Percentiles rank a stretch among this genome's conserved stretches.
phyloP scores from a whole-genome alignment of 2,797 vertebrate genomes.

The Lemur catta region DNA sequence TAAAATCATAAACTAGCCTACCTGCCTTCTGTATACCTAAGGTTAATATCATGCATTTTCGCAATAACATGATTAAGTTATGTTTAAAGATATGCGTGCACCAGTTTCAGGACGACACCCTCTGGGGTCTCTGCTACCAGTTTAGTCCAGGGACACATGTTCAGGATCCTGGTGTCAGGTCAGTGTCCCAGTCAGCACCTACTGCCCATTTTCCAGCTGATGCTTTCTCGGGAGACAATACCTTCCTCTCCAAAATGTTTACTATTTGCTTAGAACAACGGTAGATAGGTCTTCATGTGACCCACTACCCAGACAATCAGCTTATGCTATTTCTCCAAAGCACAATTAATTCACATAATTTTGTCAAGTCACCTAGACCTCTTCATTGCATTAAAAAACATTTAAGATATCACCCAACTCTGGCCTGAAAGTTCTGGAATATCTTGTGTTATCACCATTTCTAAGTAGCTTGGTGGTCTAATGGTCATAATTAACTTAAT shows the following conservation, averaged over 20 bases:
- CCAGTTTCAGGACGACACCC: no score
- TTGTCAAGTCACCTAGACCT: background rate
- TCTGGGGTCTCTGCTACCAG: background rate
- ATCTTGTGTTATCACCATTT: background rate
- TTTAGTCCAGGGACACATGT: background rate
- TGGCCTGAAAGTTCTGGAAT: background rate
- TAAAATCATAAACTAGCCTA: background rate
- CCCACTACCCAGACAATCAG: background rate
- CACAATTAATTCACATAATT: slow-evolving; percentile 20
- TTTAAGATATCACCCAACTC: background rate
- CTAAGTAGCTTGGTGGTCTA: background rate
- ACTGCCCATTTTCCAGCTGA: background rate
- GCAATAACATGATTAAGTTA: background rate
- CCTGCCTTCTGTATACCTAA: background rate
- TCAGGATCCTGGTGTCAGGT: background rate
- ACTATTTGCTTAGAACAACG: background rate
- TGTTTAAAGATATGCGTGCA: background rate
- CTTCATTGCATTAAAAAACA: background rate
- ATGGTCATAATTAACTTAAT: background rate
- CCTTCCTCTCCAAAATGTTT: background rate
- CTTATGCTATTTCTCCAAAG: background rate
- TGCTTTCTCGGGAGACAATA: background rate
- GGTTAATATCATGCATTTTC: background rate
- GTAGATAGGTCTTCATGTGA: background rate
- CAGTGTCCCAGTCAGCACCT: background rate